Conservation (phyloP, 1,140 invertebrate species). For the Heliconius congener region DNA sequence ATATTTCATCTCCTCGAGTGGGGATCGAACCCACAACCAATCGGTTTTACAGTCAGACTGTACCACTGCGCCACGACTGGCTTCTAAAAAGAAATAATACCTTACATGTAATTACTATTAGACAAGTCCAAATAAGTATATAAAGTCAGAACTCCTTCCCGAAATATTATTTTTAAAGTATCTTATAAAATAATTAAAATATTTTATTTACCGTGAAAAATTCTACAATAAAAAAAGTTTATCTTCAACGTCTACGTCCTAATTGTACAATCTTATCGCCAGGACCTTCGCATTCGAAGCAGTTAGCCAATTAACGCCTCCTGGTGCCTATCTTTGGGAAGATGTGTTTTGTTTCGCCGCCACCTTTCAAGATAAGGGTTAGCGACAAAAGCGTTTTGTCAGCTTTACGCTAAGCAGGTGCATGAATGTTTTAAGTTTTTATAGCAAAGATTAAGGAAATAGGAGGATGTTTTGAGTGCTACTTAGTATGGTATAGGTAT, state of each 20-base stretch:
- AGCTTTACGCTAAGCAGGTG: constrained; percentile 56
- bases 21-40: too few species aligned
- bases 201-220: neutral
- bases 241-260: constrained; percentile 20
- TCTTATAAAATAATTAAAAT: neutral
- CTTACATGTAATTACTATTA: too few species aligned
- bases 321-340: constrained; percentile 39
- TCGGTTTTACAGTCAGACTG: too few species aligned
- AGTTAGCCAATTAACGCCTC: constrained; percentile 61
- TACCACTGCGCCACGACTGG: too few species aligned
- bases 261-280: constrained; percentile 32
- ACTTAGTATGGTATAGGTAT: neutral
- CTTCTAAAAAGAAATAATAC: too few species aligned
- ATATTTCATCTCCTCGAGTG: too few species aligned
- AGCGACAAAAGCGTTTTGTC: constrained; percentile 52
- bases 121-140: too few species aligned
- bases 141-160: too few species aligned
- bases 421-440: constrained; percentile 19
- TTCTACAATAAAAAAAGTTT: neutral
- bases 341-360: constrained; percentile 54
- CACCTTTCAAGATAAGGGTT: constrained; percentile 51
- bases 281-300: constrained; percentile 36
- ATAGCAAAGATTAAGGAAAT: constrained; percentile 27
- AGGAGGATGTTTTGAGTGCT: neutral
- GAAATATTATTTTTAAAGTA: too few species aligned